These are phyloP conservation scores for Tragelaphus scriptus DNA, from an alignment of 2,113 vertebrate species.

Conservation along the genomic window DNA sequence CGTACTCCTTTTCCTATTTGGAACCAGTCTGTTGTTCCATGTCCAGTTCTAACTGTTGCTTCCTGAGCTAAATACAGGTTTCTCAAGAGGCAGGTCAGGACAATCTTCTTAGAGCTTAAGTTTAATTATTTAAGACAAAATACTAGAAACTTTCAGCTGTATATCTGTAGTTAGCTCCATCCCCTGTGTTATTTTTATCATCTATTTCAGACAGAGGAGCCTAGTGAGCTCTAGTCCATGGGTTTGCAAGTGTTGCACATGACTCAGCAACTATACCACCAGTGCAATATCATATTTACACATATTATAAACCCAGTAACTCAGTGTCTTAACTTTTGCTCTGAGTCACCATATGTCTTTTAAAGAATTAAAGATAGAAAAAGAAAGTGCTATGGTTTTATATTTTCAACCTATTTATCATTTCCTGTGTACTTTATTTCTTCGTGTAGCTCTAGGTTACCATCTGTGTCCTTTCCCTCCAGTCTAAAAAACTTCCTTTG, in stretches of 20 bases:
- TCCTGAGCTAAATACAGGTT: too few relatives aligned
- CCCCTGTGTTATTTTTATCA: not conserved
- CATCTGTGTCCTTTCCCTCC: not conserved
- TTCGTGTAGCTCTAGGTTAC: not conserved
- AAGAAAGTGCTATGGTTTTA: not conserved
- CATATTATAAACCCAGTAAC: not conserved
- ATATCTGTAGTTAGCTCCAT: not conserved
- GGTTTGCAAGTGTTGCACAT: not conserved
- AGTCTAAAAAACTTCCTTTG: not conserved
- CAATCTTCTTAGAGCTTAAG: not conserved
- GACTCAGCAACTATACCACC: not conserved
- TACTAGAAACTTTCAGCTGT: not conserved
- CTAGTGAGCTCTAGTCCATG: not conserved
- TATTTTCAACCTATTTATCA: not conserved
- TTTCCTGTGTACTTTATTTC: not conserved
- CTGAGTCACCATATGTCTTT: not conserved
- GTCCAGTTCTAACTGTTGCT: too few relatives aligned
- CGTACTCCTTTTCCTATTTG: too few relatives aligned
- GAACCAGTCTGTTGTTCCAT: too few relatives aligned
- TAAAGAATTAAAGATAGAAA: not conserved
- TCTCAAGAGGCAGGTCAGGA: too few relatives aligned
- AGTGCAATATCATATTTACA: not conserved
- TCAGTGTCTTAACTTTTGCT: not conserved
- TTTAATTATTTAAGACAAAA: not conserved
- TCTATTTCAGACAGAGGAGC: not conserved